These are phyloP conservation scores for Oxycera nigricornis DNA, from an alignment of 2,888 invertebrate genomes.

Conservation along the genomic window DNA sequence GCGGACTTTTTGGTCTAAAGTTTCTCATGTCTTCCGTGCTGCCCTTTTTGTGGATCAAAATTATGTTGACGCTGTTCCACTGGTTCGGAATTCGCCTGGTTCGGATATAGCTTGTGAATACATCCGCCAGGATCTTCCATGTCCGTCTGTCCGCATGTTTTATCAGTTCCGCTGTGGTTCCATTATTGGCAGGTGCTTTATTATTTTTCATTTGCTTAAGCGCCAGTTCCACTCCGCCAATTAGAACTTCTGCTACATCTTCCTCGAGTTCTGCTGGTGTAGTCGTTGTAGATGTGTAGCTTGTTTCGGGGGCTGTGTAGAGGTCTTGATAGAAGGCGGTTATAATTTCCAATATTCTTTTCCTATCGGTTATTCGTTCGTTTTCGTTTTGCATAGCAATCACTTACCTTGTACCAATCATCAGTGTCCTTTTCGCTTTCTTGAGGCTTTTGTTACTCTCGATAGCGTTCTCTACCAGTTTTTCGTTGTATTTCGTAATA, in stretches of 20 bases:
- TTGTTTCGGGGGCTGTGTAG: background rate
- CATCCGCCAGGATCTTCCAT: background rate
- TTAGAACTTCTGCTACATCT: background rate
- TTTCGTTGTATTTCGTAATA: background rate
- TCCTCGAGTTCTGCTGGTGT: no score
- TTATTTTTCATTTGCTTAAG: no score
- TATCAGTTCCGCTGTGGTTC: background rate
- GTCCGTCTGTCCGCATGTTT: background rate
- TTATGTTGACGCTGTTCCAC: background rate
- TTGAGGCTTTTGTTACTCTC: background rate
- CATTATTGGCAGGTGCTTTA: constrained; percentile 12
- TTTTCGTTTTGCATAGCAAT: background rate
- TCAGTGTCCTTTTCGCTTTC: background rate
- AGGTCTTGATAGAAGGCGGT: background rate
- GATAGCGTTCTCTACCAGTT: background rate
- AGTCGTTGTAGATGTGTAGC: background rate
- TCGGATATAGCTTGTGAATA: background rate
- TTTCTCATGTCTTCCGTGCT: background rate
- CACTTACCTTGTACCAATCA: background rate
- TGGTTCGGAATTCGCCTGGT: background rate
- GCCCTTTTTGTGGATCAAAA: background rate
- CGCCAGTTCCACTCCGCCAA: no score
- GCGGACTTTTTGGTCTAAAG: no score
- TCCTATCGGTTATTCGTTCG: background rate
- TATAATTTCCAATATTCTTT: background rate